Base-by-base conservation (phyloP, 1,140 invertebrate species). In the Choristoneura fumiferana region DNA sequence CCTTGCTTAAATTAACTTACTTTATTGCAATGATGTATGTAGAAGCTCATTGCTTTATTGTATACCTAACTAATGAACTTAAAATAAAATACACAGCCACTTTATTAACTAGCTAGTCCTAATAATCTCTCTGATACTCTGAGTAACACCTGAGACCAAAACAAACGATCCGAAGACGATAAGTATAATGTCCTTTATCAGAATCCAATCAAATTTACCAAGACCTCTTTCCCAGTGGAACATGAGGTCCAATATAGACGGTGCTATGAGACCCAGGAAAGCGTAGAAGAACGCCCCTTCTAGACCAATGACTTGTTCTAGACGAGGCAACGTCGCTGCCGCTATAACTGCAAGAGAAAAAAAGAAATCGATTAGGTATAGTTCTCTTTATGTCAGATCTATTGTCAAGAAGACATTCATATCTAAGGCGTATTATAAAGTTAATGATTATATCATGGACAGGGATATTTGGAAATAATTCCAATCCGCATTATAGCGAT, bases 271-370 rank as follows among this genome's bases (percentile, higher is more conserved):
- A 10, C 96, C 96, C 14, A 98, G 90, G 53, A 96, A 93, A 2
- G 95, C 96, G 67, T 96, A 96, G 77, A 95, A 95, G 45, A 98
- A 90, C 0, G 97, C 95, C 13, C 97, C 97, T 58, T 98, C 94
- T 14, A 98, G 89, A 15, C 96, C 95, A 54, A 98, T 98, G 57
- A 98, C 93, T 38, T 96, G 91, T 62, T 96, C 96, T 57, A 98
- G 86, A 61, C 94, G 90, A 0, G 96, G 96, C 29, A 98, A 93
- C 5, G 92, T 82, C 1, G 93, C 91, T 0, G 96, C 96, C 33
- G 98, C 89, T n/a, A 90, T 84, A 82, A 95, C 95, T 95, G 90
- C 33, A 91, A 90, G 55, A 70, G 36, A 61, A 55, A 73, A 54
- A 29, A 2, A 29, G 22, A 3, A 29, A 2, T 3, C 2, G 22